Percentiles rank a stretch among this genome's conserved stretches.
These are phyloP conservation scores for Oryzias celebensis DNA, from an alignment of 2,113 vertebrate genomes.

Conservation along the genomic window DNA sequence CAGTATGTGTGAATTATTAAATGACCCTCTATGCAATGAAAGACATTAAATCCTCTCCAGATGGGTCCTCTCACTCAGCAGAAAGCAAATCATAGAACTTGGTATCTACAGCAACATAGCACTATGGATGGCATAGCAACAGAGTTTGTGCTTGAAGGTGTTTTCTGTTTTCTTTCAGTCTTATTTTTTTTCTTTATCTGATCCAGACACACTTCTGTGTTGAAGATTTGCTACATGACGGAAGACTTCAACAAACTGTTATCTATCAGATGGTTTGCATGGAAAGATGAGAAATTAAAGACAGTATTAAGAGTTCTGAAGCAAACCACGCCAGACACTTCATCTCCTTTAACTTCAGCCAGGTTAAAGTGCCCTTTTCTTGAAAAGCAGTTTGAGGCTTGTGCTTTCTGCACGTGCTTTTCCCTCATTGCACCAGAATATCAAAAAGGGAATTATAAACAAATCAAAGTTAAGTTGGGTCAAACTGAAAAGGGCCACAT, in stretches of 20 bases:
- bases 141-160: constrained; percentile 7
- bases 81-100: constrained; percentile 27
- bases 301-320: neutral
- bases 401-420: too few species aligned
- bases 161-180: constrained; percentile 1
- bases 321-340: neutral
- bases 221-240: neutral
- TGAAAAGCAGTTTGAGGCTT: too few species aligned
- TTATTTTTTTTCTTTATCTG: neutral
- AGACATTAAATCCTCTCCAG: constrained; percentile 50
- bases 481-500: too few species aligned
- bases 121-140: constrained; percentile 11
- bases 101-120: constrained; percentile 36
- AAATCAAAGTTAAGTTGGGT: too few species aligned
- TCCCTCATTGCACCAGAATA: too few species aligned
- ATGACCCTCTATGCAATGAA: constrained; percentile 26
- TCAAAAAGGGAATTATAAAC: too few species aligned
- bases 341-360: neutral
- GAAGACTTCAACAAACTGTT: neutral
- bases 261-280: neutral
- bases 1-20: constrained; percentile 38
- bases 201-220: constrained; percentile 8
- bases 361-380: neutral
- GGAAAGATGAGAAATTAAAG: neutral
- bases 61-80: constrained; percentile 23